Evolutionary conservation across 2,888 invertebrate genomes (phyloP).

Genomic region (Limnephilus lunatus): DNA sequence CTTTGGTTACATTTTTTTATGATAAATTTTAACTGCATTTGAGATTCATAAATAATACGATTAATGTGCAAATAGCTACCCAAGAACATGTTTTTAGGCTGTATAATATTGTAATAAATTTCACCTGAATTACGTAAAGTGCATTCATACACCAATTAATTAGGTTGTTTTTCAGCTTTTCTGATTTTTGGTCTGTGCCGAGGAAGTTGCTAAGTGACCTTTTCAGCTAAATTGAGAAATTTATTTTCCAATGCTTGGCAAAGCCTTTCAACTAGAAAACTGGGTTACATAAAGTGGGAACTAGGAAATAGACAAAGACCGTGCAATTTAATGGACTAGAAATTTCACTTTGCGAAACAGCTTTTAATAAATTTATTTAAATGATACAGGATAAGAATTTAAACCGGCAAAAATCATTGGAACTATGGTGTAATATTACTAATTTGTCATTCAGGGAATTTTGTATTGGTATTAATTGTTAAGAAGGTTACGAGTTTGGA

Average conservation of each 20-base stretch:
- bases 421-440: no score
- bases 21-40: no score
- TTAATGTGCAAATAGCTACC: not conserved
- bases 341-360: not conserved
- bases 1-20: no score
- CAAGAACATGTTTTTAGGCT: not conserved
- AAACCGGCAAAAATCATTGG: no score
- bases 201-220: slow-evolving; percentile 22
- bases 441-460: not conserved
- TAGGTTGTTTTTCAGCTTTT: slow-evolving; percentile 24
- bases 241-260: slow-evolving; percentile 54
- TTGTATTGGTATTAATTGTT: not conserved
- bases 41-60: not conserved
- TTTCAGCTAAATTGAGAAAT: slow-evolving; percentile 30
- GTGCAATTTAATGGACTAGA: not conserved
- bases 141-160: slow-evolving; percentile 10
- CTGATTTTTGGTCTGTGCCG: slow-evolving; percentile 44
- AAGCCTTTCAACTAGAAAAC: slow-evolving; percentile 12
- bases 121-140: not conserved
- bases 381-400: not conserved
- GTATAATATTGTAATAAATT: not conserved
- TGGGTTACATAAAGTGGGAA: slow-evolving; percentile 8
- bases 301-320: not conserved
- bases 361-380: not conserved
- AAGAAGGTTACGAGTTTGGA: not conserved